These are phyloP conservation scores for Eupeodes latifasciatus DNA, from an alignment of 2,888 invertebrate genomes.

Conservation along the genomic window DNA sequence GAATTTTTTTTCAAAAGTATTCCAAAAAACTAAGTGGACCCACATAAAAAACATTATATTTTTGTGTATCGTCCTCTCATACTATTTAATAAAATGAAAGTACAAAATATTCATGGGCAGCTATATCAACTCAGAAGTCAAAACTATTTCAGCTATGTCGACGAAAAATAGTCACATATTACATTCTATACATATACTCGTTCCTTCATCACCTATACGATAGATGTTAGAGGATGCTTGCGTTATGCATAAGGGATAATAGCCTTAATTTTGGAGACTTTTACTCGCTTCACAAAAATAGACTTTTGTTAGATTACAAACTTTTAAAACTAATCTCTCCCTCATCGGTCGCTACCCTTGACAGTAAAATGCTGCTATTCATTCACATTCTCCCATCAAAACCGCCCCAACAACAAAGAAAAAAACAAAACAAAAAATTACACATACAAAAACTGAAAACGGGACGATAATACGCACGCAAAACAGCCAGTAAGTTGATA, in stretches of 20 bases:
- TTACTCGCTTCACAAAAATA: slow-evolving; percentile 73
- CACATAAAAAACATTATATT: not conserved
- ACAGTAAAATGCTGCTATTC: slow-evolving; percentile 39
- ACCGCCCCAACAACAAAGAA: slow-evolving; percentile 27
- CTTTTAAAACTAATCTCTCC: slow-evolving; percentile 76
- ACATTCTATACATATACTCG: not conserved
- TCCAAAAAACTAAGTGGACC: not conserved
- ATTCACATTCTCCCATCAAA: slow-evolving; percentile 35
- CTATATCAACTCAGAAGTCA: not conserved
- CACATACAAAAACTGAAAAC: not conserved
- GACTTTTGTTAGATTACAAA: slow-evolving; percentile 76
- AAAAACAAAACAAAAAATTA: not conserved
- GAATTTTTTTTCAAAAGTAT: slow-evolving; percentile 10
- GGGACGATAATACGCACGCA: slow-evolving; percentile 46
- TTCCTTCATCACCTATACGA: not conserved
- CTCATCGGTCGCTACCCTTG: slow-evolving; percentile 58
- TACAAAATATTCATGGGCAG: slow-evolving; percentile 7
- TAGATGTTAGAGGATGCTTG: slow-evolving; percentile 47
- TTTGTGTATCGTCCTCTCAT: not conserved
- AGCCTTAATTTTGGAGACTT: slow-evolving; percentile 72
- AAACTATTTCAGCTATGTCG: slow-evolving; percentile 38
- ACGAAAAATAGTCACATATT: slow-evolving; percentile 32
- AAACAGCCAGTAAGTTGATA: slow-evolving; percentile 66
- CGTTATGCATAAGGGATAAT: slow-evolving; percentile 75
- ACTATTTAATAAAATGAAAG: slow-evolving; percentile 2